phyloP scores from a whole-genome alignment of 2,113 vertebrate species.

The Solenodon paradoxus region DNA sequence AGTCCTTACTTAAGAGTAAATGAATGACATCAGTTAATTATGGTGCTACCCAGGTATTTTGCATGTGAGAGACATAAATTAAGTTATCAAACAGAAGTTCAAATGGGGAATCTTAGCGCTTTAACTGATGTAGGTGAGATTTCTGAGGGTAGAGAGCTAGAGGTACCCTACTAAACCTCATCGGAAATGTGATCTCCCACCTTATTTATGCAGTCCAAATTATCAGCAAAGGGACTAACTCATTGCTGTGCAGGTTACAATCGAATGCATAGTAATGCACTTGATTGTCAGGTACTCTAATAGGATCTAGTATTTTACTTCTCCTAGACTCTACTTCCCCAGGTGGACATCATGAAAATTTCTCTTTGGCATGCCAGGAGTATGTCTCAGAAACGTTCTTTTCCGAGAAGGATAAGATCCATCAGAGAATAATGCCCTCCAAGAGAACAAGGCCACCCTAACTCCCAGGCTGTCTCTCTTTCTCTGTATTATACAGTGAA shows the following conservation, averaged over 20 bases:
- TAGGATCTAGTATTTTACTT: not conserved
- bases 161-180: not conserved
- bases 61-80: not conserved
- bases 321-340: not conserved
- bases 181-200: not conserved
- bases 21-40: not conserved
- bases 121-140: not conserved
- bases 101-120: not conserved
- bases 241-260: not conserved
- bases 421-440: conserved; percentile 35
- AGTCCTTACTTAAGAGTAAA: not conserved
- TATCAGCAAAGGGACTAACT: not conserved
- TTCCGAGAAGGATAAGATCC: conserved; percentile 29
- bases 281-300: not conserved
- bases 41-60: not conserved
- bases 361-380: not conserved
- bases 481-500: conserved; percentile 67
- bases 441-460: not conserved
- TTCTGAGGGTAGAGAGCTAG: not conserved
- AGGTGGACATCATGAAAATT: not conserved
- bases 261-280: not conserved
- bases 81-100: not conserved
- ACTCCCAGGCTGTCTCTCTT: not conserved
- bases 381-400: conserved; percentile 49
- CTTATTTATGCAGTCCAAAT: not conserved